Evolutionary conservation across 2,113 vertebrate genomes (phyloP).

Genomic region (Tupaia tana): DNA sequence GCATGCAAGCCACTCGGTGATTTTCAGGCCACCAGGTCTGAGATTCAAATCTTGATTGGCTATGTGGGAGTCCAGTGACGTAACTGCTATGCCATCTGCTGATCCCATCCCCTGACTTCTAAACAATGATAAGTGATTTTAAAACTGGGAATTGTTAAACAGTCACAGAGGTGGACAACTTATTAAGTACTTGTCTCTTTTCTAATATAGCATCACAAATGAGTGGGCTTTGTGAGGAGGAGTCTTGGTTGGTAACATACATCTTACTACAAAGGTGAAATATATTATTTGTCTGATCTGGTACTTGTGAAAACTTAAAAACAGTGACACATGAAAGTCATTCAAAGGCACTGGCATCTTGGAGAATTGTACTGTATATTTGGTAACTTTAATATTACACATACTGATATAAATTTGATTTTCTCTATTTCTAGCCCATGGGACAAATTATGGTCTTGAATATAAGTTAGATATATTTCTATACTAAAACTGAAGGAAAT

Average conservation of each 20-base stretch:
- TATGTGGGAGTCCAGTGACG: no score
- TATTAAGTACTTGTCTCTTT: neutral
- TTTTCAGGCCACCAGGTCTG: no score
- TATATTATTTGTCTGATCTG: neutral
- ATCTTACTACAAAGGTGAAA: neutral
- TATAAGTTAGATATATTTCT: neutral
- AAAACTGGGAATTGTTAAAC: neutral
- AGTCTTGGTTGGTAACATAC: neutral
- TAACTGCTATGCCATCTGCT: no score
- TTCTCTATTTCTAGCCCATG: conserved; percentile 39
- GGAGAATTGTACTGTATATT: neutral
- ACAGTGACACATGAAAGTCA: neutral
- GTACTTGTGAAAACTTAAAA: conserved; percentile 28
- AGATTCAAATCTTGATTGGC: no score
- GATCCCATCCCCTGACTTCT: neutral
- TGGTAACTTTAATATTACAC: neutral
- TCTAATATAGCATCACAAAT: neutral
- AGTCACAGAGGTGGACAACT: neutral
- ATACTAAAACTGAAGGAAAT: neutral
- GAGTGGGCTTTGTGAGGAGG: neutral
- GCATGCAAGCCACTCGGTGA: no score
- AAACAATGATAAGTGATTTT: neutral
- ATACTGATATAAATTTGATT: neutral
- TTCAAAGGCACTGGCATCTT: neutral
- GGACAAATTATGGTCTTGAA: neutral